Conservation (phyloP, 2,797 vertebrate genomes). For the Acrossocheilus wenchowensis region DNA sequence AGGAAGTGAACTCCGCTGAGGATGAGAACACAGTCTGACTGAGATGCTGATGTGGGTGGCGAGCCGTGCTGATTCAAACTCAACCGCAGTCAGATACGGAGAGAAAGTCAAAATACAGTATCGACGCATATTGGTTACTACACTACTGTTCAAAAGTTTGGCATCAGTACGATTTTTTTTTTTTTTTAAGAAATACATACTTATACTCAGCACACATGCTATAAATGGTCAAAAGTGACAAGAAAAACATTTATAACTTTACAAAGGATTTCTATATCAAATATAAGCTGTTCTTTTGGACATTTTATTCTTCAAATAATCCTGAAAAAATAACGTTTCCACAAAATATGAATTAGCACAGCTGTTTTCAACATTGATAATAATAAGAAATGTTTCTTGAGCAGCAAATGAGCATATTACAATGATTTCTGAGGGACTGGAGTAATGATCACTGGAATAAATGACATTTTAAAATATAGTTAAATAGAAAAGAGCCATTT, state of each 20-base stretch:
- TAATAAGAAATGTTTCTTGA: neutral
- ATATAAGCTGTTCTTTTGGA: neutral
- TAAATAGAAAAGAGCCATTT: neutral
- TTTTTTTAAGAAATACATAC: neutral
- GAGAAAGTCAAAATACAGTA: neutral
- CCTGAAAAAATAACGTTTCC: too few relatives aligned
- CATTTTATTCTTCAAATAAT: neutral
- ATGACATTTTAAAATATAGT: neutral
- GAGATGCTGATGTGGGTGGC: conserved; percentile 34
- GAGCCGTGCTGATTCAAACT: conserved; percentile 27
- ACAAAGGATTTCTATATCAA: neutral
- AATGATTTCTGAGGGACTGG: neutral
- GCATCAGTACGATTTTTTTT: neutral
- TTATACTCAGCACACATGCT: too few relatives aligned
- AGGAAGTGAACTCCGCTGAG: neutral
- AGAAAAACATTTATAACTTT: neutral
- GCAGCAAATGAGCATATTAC: neutral
- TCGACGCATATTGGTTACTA: neutral
- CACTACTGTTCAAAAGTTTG: neutral
- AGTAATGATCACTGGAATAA: neutral
- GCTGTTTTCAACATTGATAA: neutral
- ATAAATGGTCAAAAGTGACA: neutral
- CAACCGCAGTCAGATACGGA: neutral
- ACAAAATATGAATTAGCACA: neutral
- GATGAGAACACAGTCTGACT: conserved; percentile 37